phyloP scores from a whole-genome alignment of 1,140 invertebrate genomes.

The Atta colombica region DNA sequence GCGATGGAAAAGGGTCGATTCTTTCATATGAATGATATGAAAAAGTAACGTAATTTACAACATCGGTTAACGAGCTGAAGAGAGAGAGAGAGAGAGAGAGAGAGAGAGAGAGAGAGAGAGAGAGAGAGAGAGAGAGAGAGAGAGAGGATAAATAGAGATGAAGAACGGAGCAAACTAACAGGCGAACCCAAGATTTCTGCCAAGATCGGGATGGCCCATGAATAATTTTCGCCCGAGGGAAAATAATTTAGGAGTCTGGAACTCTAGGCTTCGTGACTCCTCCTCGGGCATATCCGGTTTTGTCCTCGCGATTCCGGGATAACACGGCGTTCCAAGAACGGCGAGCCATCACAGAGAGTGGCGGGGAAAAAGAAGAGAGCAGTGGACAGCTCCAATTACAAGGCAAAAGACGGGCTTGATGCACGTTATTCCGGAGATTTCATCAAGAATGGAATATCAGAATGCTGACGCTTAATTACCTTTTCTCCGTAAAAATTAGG shows the following conservation, averaged over 20 bases:
- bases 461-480: constrained; percentile 61
- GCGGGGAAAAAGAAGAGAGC: constrained; percentile 22
- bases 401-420: constrained; percentile 50
- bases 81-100: not conserved
- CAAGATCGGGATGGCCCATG: constrained; percentile 65
- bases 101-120: not conserved
- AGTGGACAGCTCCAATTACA: constrained; percentile 65
- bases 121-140: constrained; percentile 1
- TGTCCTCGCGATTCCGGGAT: constrained; percentile 67
- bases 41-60: constrained; percentile 61
- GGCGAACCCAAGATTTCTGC: constrained; percentile 66
- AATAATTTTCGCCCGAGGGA: constrained; percentile 75
- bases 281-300: constrained; percentile 69
- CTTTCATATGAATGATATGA: constrained; percentile 29
- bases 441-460: constrained; percentile 58
- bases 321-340: constrained; percentile 50
- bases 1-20: not conserved
- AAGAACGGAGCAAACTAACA: constrained; percentile 62
- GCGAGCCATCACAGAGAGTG: not conserved
- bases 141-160: constrained; percentile 23
- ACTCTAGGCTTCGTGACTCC: constrained; percentile 70
- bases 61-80: constrained; percentile 63
- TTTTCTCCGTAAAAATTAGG: constrained; percentile 30
- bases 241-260: constrained; percentile 76
- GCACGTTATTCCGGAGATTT: constrained; percentile 34